phyloP scores from a whole-genome alignment of 1,140 invertebrate species.

The Drosophila sucinea region DNA sequence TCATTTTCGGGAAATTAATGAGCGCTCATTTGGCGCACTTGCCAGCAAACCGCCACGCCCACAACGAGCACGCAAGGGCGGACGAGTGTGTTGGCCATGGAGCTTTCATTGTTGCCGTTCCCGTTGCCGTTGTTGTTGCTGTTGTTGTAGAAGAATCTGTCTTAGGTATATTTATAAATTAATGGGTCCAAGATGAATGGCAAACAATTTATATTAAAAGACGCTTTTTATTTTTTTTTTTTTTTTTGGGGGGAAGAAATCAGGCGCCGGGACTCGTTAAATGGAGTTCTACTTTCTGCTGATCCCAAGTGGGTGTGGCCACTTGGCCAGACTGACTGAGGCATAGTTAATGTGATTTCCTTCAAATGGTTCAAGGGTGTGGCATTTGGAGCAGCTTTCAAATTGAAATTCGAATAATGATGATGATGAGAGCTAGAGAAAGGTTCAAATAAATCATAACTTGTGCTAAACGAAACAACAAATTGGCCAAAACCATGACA shows the following conservation, averaged over 20 bases:
- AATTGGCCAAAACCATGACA: neutral
- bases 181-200: conserved; percentile 73
- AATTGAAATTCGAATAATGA: conserved; percentile 43
- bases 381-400: conserved; percentile 43
- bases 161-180: conserved; percentile 80
- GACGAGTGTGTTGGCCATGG: neutral
- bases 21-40: conserved; percentile 68
- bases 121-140: conserved; percentile 12
- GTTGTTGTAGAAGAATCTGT: conserved; percentile 44
- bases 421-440: conserved; percentile 12
- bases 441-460: conserved; percentile 2
- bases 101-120: conserved; percentile 19
- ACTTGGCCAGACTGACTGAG: conserved; percentile 7
- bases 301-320: conserved; percentile 26
- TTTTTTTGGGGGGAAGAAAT: conserved; percentile 30
- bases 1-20: conserved; percentile 78
- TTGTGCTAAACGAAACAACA: too few relatives aligned
- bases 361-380: conserved; percentile 41
- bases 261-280: conserved; percentile 56
- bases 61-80: conserved; percentile 61
- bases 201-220: conserved; percentile 66
- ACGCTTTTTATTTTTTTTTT: conserved; percentile 34
- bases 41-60: conserved; percentile 52
- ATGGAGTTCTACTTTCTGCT: conserved; percentile 55
- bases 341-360: conserved; percentile 33